Percentiles rank a stretch among this genome's conserved stretches.
These are phyloP conservation scores for Ceratothoa steindachneri DNA, from an alignment of 2,888 invertebrate species.

Conservation along the genomic window DNA sequence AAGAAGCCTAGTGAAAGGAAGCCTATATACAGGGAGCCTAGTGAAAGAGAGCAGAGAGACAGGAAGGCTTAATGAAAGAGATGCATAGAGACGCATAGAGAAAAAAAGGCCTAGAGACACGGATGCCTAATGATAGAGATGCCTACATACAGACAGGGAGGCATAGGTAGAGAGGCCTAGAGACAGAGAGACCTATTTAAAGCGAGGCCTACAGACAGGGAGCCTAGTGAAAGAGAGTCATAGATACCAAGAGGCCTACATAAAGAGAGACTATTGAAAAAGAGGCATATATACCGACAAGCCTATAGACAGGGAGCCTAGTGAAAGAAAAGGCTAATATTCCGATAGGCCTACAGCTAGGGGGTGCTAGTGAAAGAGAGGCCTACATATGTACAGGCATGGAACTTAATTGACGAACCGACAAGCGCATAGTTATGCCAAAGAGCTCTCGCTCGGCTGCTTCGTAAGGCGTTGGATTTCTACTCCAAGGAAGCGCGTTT, in stretches of 20 bases:
- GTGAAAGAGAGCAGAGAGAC: not conserved
- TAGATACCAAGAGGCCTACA: not conserved
- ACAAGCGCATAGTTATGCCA: not conserved
- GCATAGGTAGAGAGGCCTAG: not conserved
- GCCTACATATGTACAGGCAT: too few relatives aligned
- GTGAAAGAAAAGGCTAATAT: not conserved
- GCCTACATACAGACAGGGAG: too few relatives aligned
- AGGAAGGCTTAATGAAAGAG: not conserved
- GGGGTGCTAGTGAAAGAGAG: too few relatives aligned
- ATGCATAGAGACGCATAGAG: not conserved
- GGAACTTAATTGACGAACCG: not conserved
- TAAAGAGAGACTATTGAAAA: not conserved
- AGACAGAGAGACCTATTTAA: not conserved
- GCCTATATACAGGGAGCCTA: too few relatives aligned
- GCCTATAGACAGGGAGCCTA: not conserved
- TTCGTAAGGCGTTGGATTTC: too few relatives aligned
- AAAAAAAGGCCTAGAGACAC: too few relatives aligned
- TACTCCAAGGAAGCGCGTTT: too few relatives aligned
- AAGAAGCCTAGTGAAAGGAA: too few relatives aligned
- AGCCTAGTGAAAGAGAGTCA: not conserved
- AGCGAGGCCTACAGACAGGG: not conserved
- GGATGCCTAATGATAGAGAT: too few relatives aligned
- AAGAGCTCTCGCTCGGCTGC: too few relatives aligned
- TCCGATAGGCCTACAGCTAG: too few relatives aligned
- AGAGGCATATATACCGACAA: not conserved